Evolutionary conservation across 2,113 vertebrate species (phyloP), one percentile per base, ranked within the genome.

Genomic region (Mellivora capensis): DNA sequence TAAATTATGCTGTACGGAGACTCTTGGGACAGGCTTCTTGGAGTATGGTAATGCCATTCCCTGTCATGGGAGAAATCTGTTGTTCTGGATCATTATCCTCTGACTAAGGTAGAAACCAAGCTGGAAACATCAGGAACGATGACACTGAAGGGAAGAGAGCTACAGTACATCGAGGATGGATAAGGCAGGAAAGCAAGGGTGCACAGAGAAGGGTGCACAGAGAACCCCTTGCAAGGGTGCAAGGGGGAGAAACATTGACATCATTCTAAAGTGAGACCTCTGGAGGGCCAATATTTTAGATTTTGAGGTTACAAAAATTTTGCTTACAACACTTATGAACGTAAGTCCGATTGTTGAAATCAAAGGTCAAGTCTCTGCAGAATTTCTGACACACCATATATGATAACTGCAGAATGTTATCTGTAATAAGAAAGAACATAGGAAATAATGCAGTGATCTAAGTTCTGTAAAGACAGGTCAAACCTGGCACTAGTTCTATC

Each of bases 301-400:
- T 0, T 44, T 0, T 7, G 1, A 72, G n/a, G 81, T 98, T 97
- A 67, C 98, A 98, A 7, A 59, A 95, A 61, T 96, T 13, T 1
- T 1, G 0, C 9, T 34, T 5, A n/a, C 98, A 98, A 83, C 98
- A 97, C 42, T 7, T 42, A 49, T 98, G 85, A 42, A 72, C 2
- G 0, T 96, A 98, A 93, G 9, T 84, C 34, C 80, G 74, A 52
- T 44, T 61, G 29, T 92, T 42, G 29, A 8, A 0, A 0, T 1
- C 0, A 52, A 84, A 39, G 4, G 3, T 47, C 88, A 62, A 29
- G 14, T 71, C 6, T 57, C 4, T 90, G 97, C 97, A 98, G 94
- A 97, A 97, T 88, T 37, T 95, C 91, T 98, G 96, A 72, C 98
- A 98, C 18, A 84, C 84, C 94, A 92, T 52, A 25, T 97, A 97